These are phyloP conservation scores for Numenius phaeopus DNA, from an alignment of 2,797 vertebrate species.

Conservation along the genomic window DNA sequence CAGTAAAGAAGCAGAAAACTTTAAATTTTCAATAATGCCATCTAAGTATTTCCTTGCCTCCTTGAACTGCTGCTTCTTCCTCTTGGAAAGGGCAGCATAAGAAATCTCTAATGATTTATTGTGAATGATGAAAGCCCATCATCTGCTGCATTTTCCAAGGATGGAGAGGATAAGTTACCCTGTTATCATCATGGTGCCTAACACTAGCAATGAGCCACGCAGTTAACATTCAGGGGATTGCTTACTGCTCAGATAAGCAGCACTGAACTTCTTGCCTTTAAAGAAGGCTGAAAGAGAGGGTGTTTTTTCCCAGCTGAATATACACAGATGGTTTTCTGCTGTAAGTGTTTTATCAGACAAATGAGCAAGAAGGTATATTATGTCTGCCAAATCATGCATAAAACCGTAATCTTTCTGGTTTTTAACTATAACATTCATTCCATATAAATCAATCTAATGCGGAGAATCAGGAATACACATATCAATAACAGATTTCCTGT, in stretches of 20 bases:
- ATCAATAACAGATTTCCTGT: background rate
- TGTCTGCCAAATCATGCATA: slow-evolving; percentile 56
- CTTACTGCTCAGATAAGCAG: slow-evolving; percentile 69
- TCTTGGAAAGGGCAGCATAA: background rate
- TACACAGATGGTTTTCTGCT: slow-evolving; percentile 61
- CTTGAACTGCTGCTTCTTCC: background rate
- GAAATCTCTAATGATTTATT: background rate
- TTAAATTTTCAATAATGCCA: background rate
- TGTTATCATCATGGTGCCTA: background rate
- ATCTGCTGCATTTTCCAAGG: background rate
- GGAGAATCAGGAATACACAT: background rate
- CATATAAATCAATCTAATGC: background rate
- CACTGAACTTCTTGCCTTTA: slow-evolving; percentile 56
- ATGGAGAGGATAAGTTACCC: background rate
- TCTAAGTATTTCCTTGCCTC: background rate
- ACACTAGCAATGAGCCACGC: background rate
- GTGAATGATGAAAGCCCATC: background rate
- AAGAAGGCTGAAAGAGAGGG: slow-evolving; percentile 54
- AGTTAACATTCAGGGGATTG: background rate
- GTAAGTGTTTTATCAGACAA: slow-evolving; percentile 47
- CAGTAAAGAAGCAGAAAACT: background rate
- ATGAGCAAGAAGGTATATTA: slow-evolving; percentile 47
- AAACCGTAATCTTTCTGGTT: slow-evolving; percentile 3
- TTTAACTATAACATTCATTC: background rate
- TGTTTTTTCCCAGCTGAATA: slow-evolving; percentile 64